Conservation (phyloP, 1,140 invertebrate species). For the Caenorhabditis tropicalis region DNA sequence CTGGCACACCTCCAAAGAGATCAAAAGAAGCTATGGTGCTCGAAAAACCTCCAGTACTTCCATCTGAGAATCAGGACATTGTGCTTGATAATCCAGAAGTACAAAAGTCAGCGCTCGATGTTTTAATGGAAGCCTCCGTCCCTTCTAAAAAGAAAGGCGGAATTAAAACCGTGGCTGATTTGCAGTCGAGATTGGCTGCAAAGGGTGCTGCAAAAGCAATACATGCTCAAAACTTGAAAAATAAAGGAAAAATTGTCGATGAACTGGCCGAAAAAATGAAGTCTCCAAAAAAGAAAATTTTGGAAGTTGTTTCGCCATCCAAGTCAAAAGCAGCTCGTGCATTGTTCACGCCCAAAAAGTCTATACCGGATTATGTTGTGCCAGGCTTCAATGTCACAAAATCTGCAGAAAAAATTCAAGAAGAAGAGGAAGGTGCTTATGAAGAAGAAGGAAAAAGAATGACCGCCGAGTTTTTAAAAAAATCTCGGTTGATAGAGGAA, state of each 20-base stretch:
- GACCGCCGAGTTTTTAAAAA: background rate
- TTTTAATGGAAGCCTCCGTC: background rate
- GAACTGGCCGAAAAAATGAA: background rate
- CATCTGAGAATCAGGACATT: background rate
- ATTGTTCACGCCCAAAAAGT: background rate
- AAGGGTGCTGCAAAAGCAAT: background rate
- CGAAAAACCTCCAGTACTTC: background rate
- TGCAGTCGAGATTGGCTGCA: background rate
- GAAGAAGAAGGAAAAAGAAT: conserved; percentile 17
- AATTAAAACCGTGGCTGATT: conserved; percentile 10
- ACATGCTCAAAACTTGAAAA: conserved; percentile 9
- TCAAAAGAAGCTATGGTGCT: background rate
- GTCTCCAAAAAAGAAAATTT: background rate
- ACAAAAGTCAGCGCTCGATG: background rate
- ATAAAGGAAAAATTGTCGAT: conserved; percentile 3
- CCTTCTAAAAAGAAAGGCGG: background rate
- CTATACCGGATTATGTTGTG: conserved; percentile 4
- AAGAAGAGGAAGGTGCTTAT: conserved; percentile 18
- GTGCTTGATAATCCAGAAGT: background rate
- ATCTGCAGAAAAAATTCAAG: conserved; percentile 7
- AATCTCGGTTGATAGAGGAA: background rate
- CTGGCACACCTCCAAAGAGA: conserved; percentile 5
- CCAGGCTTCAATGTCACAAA: background rate
- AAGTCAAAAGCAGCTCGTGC: background rate
- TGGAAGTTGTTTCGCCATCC: background rate